These are phyloP conservation scores for Spodoptera litura DNA, from an alignment of 1,140 invertebrate genomes.

Conservation along the genomic window DNA sequence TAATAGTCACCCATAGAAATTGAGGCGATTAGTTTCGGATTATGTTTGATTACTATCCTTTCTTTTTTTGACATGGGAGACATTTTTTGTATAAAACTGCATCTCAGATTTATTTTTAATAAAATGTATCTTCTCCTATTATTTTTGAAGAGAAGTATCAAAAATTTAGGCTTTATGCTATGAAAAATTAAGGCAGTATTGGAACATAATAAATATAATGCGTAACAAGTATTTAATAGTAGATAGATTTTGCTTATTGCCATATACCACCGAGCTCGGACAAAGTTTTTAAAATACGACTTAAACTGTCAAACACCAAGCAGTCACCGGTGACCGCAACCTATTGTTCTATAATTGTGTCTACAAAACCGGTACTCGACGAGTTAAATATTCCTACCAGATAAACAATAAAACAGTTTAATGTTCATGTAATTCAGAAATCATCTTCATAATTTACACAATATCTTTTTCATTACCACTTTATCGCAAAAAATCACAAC, in stretches of 20 bases:
- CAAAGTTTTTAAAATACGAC: too few species aligned
- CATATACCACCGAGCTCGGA: too few species aligned
- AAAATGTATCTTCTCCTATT: slow-evolving; percentile 59
- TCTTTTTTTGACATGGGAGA: slow-evolving; percentile 69
- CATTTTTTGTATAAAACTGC: slow-evolving; percentile 70
- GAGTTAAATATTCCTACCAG: too few species aligned
- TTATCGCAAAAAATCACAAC: neutral
- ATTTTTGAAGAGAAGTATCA: neutral
- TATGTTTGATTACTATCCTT: slow-evolving; percentile 62
- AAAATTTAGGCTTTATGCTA: neutral
- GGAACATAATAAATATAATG: too few species aligned
- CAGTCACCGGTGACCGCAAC: too few species aligned
- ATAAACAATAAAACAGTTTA: too few species aligned
- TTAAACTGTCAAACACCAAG: too few species aligned
- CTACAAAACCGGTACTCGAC: too few species aligned
- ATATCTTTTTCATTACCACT: neutral
- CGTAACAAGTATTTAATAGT: too few species aligned
- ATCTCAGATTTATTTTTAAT: slow-evolving; percentile 47
- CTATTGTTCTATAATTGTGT: too few species aligned
- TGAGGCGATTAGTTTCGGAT: slow-evolving; percentile 80
- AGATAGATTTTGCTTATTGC: too few species aligned
- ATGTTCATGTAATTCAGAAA: neutral
- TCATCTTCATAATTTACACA: slow-evolving; percentile 41
- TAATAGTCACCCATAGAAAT: slow-evolving; percentile 66
- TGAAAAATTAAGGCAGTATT: neutral